Evolutionary conservation across 2,113 vertebrate species (phyloP).

Genomic region (Paraplagusia blochii): DNA sequence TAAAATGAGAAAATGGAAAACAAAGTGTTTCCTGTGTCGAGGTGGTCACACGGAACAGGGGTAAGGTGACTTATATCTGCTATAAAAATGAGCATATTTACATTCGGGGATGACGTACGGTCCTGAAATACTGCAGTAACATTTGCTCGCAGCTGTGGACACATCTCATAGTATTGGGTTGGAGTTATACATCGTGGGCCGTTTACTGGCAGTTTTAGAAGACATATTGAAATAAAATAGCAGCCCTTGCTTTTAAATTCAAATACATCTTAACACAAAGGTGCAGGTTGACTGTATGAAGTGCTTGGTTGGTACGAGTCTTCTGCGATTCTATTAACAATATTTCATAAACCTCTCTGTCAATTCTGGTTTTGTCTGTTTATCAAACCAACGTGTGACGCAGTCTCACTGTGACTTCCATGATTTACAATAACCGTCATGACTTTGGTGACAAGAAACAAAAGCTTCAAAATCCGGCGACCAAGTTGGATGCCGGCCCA

Average conservation of each 20-base stretch:
- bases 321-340: constrained; percentile 8
- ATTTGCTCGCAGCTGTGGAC: constrained; percentile 24
- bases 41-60: constrained; percentile 22
- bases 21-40: constrained; percentile 15
- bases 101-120: constrained; percentile 21
- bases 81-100: constrained; percentile 51
- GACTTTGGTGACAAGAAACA: no score
- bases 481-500: constrained; percentile 32
- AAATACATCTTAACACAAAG: constrained; percentile 28
- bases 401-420: no score
- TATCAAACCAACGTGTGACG: background rate
- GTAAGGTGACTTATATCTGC: constrained; percentile 19
- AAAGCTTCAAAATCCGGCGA: no score
- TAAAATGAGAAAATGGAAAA: constrained; percentile 15
- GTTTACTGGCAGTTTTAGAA: constrained; percentile 36
- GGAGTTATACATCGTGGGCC: constrained; percentile 26
- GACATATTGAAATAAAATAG: constrained; percentile 24
- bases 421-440: no score
- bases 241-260: constrained; percentile 31
- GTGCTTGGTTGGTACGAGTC: constrained; percentile 21
- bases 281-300: constrained; percentile 13
- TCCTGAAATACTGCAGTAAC: constrained; percentile 17
- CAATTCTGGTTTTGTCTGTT: constrained; percentile 41
- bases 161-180: constrained; percentile 31
- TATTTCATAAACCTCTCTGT: constrained; percentile 20